A percentile compares a stretch with the other conserved stretches of the same genome.
phyloP scores from a whole-genome alignment of 2,888 invertebrate species.

The Agrenia bidenticulata region DNA sequence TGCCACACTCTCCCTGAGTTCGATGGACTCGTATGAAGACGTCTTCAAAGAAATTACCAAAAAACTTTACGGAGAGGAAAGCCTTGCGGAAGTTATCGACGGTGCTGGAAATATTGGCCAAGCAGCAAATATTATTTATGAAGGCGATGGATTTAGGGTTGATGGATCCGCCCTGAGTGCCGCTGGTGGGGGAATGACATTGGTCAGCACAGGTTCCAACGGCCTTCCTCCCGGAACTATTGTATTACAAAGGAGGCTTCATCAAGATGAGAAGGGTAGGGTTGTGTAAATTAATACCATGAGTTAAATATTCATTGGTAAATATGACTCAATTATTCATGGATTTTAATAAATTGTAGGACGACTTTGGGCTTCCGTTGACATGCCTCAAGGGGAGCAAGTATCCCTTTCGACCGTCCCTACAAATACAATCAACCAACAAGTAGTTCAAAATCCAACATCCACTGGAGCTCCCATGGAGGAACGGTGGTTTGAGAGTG shows the following conservation, averaged over 20 bases:
- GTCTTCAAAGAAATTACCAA: constrained; percentile 90
- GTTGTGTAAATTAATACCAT: background rate
- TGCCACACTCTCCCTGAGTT: constrained; percentile 27
- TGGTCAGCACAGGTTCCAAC: constrained; percentile 41
- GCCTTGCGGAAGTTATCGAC: constrained; percentile 48
- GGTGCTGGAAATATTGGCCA: constrained; percentile 22
- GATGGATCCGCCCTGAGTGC: constrained; percentile 18
- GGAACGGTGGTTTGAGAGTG: constrained; percentile 68
- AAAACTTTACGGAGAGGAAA: constrained; percentile 83
- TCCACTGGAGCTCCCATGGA: constrained; percentile 39
- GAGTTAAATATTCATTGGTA: no score
- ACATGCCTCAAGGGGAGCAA: constrained; percentile 27
- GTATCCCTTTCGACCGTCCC: constrained; percentile 25
- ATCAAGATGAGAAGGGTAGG: constrained; percentile 44
- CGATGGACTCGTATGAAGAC: constrained; percentile 65
- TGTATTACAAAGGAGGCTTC: constrained; percentile 48
- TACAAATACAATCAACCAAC: background rate
- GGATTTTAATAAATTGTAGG: constrained; percentile 16
- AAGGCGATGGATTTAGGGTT: constrained; percentile 41
- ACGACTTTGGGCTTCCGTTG: constrained; percentile 41
- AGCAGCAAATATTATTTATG: constrained; percentile 42
- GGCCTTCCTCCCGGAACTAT: constrained; percentile 50
- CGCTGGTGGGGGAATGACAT: constrained; percentile 34
- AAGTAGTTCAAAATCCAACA: constrained; percentile 1
- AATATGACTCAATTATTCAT: no score